Conservation (phyloP, 2,113 vertebrate species). For the Isurus oxyrinchus region DNA sequence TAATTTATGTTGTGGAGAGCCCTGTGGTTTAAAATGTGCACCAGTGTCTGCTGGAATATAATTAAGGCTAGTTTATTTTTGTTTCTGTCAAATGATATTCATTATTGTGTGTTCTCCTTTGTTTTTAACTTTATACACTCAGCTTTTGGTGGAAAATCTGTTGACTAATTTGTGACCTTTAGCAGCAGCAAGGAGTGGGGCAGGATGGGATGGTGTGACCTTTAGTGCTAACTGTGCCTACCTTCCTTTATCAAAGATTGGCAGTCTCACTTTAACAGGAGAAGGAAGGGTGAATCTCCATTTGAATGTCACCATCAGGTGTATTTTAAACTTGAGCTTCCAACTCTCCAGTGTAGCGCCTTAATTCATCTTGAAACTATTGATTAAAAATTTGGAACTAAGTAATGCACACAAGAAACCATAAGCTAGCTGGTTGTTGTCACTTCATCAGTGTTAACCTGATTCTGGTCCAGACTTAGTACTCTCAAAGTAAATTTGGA, state of each 20-base stretch:
- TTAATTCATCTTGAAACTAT: neutral
- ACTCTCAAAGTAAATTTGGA: neutral
- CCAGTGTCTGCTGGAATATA: neutral
- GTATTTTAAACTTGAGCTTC: neutral
- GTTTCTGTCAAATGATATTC: neutral
- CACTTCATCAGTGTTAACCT: neutral
- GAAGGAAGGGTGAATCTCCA: neutral
- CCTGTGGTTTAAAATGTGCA: neutral
- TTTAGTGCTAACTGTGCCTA: neutral
- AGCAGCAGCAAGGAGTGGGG: neutral
- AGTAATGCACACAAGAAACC: neutral
- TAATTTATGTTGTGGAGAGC: neutral
- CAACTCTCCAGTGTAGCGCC: neutral
- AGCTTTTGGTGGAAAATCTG: neutral
- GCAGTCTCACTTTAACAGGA: neutral
- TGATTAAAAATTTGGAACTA: neutral
- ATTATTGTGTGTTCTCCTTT: neutral
- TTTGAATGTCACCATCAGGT: neutral
- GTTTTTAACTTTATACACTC: neutral
- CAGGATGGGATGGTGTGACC: neutral
- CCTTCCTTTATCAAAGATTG: neutral
- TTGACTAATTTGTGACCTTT: neutral
- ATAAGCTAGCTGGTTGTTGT: neutral
- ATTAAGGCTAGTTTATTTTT: neutral
- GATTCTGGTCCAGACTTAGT: neutral